Evolutionary conservation across 2,888 invertebrate species (phyloP).

Genomic region (Agriopis marginaria): DNA sequence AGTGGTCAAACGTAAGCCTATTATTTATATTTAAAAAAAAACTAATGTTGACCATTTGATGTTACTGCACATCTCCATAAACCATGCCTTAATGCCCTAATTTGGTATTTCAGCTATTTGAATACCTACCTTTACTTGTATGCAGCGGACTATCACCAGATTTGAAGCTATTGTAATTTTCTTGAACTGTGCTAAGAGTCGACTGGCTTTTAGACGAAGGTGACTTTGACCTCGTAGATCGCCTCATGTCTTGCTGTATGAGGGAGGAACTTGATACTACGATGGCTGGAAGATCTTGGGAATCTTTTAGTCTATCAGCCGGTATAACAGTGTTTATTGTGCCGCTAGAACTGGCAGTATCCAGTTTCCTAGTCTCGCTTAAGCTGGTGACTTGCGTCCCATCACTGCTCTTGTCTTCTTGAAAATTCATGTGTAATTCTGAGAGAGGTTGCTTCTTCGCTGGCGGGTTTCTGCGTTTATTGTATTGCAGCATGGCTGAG

Average conservation of each 20-base stretch:
- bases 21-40: too few relatives aligned
- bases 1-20: too few relatives aligned
- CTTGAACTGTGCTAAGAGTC: constrained; percentile 75
- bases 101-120: neutral
- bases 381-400: constrained; percentile 58
- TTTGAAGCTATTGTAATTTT: constrained; percentile 70
- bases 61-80: neutral
- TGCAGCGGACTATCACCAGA: constrained; percentile 68
- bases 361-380: constrained; percentile 65
- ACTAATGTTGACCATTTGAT: too few relatives aligned
- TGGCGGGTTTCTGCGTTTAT: constrained; percentile 57
- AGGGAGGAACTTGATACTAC: constrained; percentile 55
- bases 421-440: constrained; percentile 67
- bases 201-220: constrained; percentile 74
- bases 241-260: constrained; percentile 50
- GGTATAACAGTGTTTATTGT: constrained; percentile 71
- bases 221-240: constrained; percentile 65
- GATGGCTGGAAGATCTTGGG: constrained; percentile 56
- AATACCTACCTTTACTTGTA: constrained; percentile 62
- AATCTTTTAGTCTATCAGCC: constrained; percentile 56
- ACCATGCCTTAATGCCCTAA: neutral
- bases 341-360: constrained; percentile 67
- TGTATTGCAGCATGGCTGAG: constrained; percentile 68
- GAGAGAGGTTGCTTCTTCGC: constrained; percentile 66
- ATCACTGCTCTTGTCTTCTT: constrained; percentile 55